Evolutionary conservation across 1,140 invertebrate genomes (phyloP).

Genomic region (Aradophagus sp.): DNA sequence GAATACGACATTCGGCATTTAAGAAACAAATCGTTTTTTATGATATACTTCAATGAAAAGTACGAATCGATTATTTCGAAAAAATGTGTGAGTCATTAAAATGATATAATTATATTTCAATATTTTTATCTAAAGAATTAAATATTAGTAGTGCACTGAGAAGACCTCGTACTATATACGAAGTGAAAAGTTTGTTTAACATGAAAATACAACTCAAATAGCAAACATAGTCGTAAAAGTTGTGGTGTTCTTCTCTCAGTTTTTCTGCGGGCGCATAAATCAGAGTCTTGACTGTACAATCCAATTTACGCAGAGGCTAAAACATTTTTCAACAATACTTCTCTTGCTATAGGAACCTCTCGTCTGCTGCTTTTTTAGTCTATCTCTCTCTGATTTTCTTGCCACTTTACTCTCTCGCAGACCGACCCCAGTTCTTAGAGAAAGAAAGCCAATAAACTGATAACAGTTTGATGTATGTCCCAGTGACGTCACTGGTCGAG

Average conservation of each 20-base stretch:
- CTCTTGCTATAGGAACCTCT: no score
- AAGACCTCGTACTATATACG: constrained; percentile 17
- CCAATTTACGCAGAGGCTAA: constrained; percentile 59
- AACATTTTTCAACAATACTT: constrained; percentile 48
- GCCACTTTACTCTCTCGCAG: constrained; percentile 19
- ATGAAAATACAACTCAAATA: no score
- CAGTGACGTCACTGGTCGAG: constrained; percentile 68
- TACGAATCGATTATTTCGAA: no score
- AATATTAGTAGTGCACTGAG: constrained; percentile 19
- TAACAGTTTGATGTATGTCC: constrained; percentile 68
- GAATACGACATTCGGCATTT: no score
- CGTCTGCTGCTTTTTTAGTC: constrained; percentile 20
- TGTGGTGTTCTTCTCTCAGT: constrained; percentile 34
- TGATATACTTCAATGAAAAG: no score
- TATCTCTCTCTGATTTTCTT: constrained; percentile 17
- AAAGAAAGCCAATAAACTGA: constrained; percentile 64
- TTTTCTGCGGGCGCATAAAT: constrained; percentile 58
- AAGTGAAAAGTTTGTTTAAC: constrained; percentile 42
- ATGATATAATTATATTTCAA: constrained; percentile 32
- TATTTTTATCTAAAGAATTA: neutral
- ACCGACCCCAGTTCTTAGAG: constrained; percentile 53
- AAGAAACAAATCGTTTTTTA: no score
- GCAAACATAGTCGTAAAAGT: no score
- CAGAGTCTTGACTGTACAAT: constrained; percentile 57
- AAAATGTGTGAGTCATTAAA: no score